Evolutionary conservation across 2,888 invertebrate genomes (phyloP).

Genomic region (Linyphia triangularis): DNA sequence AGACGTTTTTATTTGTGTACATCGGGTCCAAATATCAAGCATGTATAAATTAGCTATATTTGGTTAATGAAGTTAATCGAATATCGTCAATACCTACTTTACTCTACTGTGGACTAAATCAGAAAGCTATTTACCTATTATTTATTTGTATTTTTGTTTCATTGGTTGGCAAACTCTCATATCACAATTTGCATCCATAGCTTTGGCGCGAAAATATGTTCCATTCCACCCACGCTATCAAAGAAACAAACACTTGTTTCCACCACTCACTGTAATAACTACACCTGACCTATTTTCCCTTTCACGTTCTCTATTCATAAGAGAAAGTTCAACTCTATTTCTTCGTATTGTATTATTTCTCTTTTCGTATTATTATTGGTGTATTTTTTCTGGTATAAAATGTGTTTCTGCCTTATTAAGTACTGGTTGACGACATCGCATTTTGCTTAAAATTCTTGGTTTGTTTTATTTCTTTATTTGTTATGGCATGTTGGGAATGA

Average conservation of each 20-base stretch:
- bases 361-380: conserved; percentile 24
- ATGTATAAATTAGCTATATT: too few species aligned
- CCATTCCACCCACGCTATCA: conserved; percentile 41
- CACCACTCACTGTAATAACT: conserved; percentile 45
- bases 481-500: conserved; percentile 5
- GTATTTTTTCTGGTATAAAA: conserved; percentile 24
- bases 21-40: too few species aligned
- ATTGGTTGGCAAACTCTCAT: neutral
- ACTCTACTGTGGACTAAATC: neutral
- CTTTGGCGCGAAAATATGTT: conserved; percentile 20
- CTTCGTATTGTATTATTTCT: conserved; percentile 21
- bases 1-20: too few species aligned
- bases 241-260: conserved; percentile 63
- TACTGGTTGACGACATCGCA: conserved; percentile 57
- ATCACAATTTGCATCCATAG: neutral
- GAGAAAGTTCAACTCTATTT: conserved; percentile 64
- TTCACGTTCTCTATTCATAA: conserved; percentile 30
- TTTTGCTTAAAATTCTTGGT: conserved; percentile 5
- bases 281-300: conserved; percentile 62
- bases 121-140: neutral
- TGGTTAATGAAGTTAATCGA: too few species aligned
- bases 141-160: neutral
- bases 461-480: conserved; percentile 28
- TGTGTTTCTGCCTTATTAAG: conserved; percentile 35
- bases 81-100: too few species aligned